A percentile compares a stretch with the other conserved stretches of the same genome.
phyloP scores from a whole-genome alignment of 2,797 vertebrate species.

The Cetoscarus ocellatus region DNA sequence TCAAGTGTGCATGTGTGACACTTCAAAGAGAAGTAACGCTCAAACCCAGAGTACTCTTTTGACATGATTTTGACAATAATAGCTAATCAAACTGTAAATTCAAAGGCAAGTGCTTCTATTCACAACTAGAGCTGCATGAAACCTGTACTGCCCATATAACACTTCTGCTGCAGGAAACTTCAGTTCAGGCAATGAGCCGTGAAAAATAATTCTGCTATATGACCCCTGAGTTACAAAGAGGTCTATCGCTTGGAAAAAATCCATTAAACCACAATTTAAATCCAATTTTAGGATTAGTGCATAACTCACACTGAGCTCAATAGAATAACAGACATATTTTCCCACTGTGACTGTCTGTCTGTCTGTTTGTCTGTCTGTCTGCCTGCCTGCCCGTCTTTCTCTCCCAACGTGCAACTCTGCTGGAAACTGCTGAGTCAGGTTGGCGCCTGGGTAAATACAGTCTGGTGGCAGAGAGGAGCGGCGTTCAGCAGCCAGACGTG shows the following conservation, averaged over 20 bases:
- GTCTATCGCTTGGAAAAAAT: slow-evolving; percentile 26
- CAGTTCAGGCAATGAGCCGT: slow-evolving; percentile 12
- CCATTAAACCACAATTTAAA: slow-evolving; percentile 32
- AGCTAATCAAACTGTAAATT: not conserved
- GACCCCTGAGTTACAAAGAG: slow-evolving; percentile 32
- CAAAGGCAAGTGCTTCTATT: not conserved
- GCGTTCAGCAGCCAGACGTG: slow-evolving; percentile 71
- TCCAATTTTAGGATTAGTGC: slow-evolving; percentile 32
- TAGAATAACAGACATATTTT: slow-evolving; percentile 18
- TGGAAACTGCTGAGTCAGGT: slow-evolving; percentile 75
- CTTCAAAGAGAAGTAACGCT: not conserved
- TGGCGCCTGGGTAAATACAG: slow-evolving; percentile 64
- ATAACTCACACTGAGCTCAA: slow-evolving; percentile 24
- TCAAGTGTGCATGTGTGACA: no score
- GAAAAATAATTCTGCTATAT: slow-evolving; percentile 32
- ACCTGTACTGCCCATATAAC: slow-evolving; percentile 10
- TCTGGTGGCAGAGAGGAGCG: slow-evolving; percentile 54
- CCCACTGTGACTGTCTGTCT: not conserved
- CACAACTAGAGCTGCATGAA: not conserved
- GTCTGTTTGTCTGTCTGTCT: not conserved
- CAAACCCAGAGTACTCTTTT: not conserved
- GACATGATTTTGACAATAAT: not conserved
- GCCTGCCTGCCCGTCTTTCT: slow-evolving; percentile 27
- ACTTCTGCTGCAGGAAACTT: slow-evolving; percentile 34
- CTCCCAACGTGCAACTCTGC: slow-evolving; percentile 28